phyloP scores from a whole-genome alignment of 2,888 invertebrate species.

The Eupeodes latifasciatus region DNA sequence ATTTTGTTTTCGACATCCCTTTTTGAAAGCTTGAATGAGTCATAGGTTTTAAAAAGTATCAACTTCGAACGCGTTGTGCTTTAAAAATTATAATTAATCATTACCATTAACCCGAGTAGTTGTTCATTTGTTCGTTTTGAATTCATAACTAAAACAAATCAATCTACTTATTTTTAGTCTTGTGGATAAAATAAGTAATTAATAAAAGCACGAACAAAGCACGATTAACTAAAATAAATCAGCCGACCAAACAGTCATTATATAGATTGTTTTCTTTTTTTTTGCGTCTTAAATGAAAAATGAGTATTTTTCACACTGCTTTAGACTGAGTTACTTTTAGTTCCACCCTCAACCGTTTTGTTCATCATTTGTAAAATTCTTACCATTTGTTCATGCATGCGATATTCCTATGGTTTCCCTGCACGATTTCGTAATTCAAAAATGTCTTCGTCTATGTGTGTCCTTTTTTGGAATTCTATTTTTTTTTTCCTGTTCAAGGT shows the following conservation, averaged over 20 bases:
- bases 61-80: too few relatives aligned
- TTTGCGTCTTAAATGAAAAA: conserved; percentile 1
- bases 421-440: conserved; percentile 16
- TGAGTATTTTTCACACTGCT: background rate
- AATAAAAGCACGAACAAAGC: background rate
- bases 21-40: too few relatives aligned
- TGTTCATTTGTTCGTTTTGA: too few relatives aligned
- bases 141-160: too few relatives aligned
- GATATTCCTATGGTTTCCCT: background rate
- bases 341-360: background rate
- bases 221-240: background rate
- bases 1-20: too few relatives aligned
- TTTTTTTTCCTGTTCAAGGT: background rate
- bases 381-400: background rate
- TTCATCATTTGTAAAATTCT: conserved; percentile 5
- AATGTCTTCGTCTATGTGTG: background rate
- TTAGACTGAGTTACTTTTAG: background rate
- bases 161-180: too few relatives aligned
- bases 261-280: background rate
- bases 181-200: background rate
- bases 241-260: background rate
- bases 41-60: too few relatives aligned
- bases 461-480: conserved; percentile 2
- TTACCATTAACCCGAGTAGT: too few relatives aligned
- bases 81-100: too few relatives aligned